Conservation (phyloP, 2,113 vertebrate genomes). For the Apus apus region DNA sequence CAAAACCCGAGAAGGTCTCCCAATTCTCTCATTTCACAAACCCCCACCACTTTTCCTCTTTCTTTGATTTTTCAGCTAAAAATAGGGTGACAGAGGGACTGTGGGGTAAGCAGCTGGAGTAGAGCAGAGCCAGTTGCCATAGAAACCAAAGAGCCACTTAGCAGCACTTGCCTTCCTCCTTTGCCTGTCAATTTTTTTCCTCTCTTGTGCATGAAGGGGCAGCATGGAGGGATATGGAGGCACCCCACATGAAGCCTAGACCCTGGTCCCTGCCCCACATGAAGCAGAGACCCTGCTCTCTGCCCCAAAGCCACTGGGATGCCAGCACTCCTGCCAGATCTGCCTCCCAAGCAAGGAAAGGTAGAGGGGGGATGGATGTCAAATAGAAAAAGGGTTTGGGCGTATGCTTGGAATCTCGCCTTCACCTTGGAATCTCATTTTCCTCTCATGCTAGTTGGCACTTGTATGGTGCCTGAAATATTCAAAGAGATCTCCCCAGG, state of each 20-base stretch:
- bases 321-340: rapidly evolving
- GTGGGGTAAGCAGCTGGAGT: slow-evolving; percentile 84
- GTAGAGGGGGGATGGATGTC: neutral
- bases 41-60: slow-evolving; percentile 61
- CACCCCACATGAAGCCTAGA: neutral
- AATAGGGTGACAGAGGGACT: slow-evolving; percentile 85
- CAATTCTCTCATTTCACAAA: slow-evolving; percentile 28
- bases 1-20: neutral
- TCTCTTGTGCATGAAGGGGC: slow-evolving; percentile 39
- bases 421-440: neutral
- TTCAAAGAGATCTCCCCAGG: neutral
- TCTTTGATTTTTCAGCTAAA: slow-evolving; percentile 81
- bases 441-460: neutral
- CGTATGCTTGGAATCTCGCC: neutral
- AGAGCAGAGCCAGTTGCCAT: slow-evolving; percentile 80
- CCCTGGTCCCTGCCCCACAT: neutral
- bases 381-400: neutral
- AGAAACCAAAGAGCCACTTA: slow-evolving; percentile 83
- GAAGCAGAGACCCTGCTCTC: neutral
- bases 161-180: slow-evolving; percentile 77
- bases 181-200: slow-evolving; percentile 71
- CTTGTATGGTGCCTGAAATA: neutral
- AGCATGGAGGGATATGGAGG: neutral
- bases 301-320: neutral
- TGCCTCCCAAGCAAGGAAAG: neutral